These are phyloP conservation scores for Nomada ferruginata DNA, from an alignment of 2,888 invertebrate species.

Conservation along the genomic window DNA sequence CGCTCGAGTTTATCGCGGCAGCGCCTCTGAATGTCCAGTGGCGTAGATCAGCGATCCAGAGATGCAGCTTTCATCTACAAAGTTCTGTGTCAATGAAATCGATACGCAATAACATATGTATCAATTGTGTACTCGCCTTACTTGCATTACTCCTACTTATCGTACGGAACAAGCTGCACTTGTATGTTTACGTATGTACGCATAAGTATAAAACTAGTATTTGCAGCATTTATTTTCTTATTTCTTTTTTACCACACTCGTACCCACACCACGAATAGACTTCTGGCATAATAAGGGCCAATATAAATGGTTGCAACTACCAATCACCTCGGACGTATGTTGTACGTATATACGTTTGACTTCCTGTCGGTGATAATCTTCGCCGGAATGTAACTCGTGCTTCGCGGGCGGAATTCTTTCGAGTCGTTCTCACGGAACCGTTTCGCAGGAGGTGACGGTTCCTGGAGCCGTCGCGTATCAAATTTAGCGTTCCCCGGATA, in stretches of 20 bases:
- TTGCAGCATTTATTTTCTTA: too few relatives aligned
- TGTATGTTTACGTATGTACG: too few relatives aligned
- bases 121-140: too few relatives aligned
- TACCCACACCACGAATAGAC: not conserved
- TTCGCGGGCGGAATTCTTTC: not conserved
- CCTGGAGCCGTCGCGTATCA: slow-evolving; percentile 10
- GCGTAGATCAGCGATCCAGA: slow-evolving; percentile 57
- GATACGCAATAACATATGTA: too few relatives aligned
- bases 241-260: not conserved
- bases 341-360: not conserved
- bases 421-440: not conserved
- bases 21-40: slow-evolving; percentile 49
- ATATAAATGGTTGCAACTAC: not conserved
- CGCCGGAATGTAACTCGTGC: not conserved
- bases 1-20: slow-evolving; percentile 59
- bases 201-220: too few relatives aligned
- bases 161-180: too few relatives aligned
- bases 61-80: slow-evolving; percentile 4
- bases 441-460: slow-evolving; percentile 14
- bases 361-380: slow-evolving; percentile 1
- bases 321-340: not conserved
- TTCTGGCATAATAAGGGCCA: not conserved
- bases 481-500: not conserved
- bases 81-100: not conserved
- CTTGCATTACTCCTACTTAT: too few relatives aligned